Evolutionary conservation across 2,797 vertebrate species (phyloP).

Genomic region (Coluber constrictor): DNA sequence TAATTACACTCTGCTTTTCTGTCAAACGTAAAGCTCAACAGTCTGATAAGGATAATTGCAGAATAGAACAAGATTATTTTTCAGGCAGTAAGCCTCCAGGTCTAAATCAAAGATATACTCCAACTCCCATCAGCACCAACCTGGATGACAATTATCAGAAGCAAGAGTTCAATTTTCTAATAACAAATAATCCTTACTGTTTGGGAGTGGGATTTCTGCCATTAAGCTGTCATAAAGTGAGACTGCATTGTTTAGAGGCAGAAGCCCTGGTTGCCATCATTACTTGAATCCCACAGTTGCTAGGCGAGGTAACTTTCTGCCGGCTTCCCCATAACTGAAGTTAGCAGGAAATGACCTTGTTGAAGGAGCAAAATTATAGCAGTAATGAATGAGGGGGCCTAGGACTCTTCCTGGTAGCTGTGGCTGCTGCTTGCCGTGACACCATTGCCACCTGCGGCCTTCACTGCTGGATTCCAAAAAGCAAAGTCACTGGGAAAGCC

Average conservation of each 20-base stretch:
- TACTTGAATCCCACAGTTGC: background rate
- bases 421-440: background rate
- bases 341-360: background rate
- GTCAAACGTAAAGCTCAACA: too few species aligned
- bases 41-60: background rate
- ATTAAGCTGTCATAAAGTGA: background rate
- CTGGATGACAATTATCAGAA: too few species aligned
- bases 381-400: background rate
- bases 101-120: background rate
- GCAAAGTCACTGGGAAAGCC: background rate
- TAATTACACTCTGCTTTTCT: background rate
- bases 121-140: background rate
- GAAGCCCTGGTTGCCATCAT: background rate
- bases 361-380: background rate
- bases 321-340: background rate
- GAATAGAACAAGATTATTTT: background rate
- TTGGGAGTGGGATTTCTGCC: background rate
- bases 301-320: background rate
- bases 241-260: background rate
- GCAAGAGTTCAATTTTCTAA: background rate
- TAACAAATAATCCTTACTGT: background rate
- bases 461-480: background rate
- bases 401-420: background rate
- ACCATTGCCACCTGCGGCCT: background rate
- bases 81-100: background rate